Evolutionary conservation across 2,888 invertebrate genomes (phyloP).

Genomic region (Allolobophora icterica): DNA sequence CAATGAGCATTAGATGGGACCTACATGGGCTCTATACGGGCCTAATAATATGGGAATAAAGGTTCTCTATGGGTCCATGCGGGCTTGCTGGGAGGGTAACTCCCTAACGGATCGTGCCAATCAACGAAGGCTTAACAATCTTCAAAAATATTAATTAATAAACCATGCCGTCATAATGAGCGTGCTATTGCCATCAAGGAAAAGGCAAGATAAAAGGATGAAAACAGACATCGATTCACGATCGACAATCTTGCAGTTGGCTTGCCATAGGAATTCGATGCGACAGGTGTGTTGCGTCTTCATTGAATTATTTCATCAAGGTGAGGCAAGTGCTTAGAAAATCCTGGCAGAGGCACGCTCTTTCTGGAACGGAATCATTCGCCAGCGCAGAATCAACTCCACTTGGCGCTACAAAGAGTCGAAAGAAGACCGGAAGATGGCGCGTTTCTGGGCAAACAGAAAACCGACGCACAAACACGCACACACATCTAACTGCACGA

Average conservation of each 20-base stretch:
- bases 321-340: background rate
- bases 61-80: too few relatives aligned
- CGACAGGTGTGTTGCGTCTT: background rate
- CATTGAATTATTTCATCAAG: background rate
- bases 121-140: background rate
- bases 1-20: too few relatives aligned
- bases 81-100: too few relatives aligned
- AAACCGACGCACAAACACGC: background rate
- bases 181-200: background rate
- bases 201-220: background rate
- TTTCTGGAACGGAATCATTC: background rate
- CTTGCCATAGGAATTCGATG: background rate
- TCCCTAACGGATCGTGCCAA: background rate
- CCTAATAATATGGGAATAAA: too few relatives aligned
- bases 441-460: background rate
- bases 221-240: background rate
- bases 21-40: too few relatives aligned
- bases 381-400: background rate
- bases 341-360: background rate
- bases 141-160: background rate
- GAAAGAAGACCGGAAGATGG: background rate
- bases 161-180: background rate
- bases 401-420: background rate
- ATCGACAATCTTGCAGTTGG: background rate
- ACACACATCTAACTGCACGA: background rate